These are phyloP conservation scores for Argentina silus DNA, from an alignment of 2,797 vertebrate genomes.

Conservation along the genomic window DNA sequence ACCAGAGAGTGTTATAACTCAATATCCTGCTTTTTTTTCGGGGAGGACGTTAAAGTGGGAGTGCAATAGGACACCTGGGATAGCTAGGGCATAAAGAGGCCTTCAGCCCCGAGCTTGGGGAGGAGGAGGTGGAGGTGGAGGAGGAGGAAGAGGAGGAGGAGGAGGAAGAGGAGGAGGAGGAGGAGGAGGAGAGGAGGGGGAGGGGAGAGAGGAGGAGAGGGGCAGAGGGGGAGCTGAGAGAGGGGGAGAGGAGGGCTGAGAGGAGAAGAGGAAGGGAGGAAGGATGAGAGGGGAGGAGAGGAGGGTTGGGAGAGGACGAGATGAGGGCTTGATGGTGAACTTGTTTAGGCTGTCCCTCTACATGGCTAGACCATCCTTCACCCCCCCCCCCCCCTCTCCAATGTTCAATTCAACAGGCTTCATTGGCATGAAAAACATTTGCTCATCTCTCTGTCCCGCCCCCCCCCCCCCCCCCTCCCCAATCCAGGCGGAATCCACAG, in stretches of 20 bases:
- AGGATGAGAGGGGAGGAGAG: too few species aligned
- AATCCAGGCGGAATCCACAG: not conserved
- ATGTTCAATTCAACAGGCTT: not conserved
- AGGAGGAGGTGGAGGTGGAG: constrained; percentile 11
- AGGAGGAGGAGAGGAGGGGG: not conserved
- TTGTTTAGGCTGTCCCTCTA: constrained; percentile 41
- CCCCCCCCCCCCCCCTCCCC: not conserved
- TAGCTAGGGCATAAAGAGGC: constrained; percentile 59
- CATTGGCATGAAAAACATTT: too few species aligned
- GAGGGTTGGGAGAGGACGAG: too few species aligned
- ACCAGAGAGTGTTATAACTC: constrained; percentile 65
- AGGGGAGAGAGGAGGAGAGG: not conserved
- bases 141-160: not conserved
- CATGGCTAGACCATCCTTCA: constrained; percentile 14
- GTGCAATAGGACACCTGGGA: constrained; percentile 71
- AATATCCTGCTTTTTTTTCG: constrained; percentile 50
- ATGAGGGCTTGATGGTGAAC: not conserved
- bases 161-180: not conserved
- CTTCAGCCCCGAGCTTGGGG: constrained; percentile 53
- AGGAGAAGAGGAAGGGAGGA: not conserved
- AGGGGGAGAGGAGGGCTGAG: constrained; percentile 15
- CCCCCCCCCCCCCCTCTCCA: not conserved
- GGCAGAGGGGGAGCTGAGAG: not conserved
- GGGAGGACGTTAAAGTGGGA: constrained; percentile 58
- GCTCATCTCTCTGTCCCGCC: not conserved